Percentiles rank a stretch among this genome's conserved stretches.
Conservation (phyloP, 1,140 invertebrate genomes). For the Drosophila setifemur region DNA sequence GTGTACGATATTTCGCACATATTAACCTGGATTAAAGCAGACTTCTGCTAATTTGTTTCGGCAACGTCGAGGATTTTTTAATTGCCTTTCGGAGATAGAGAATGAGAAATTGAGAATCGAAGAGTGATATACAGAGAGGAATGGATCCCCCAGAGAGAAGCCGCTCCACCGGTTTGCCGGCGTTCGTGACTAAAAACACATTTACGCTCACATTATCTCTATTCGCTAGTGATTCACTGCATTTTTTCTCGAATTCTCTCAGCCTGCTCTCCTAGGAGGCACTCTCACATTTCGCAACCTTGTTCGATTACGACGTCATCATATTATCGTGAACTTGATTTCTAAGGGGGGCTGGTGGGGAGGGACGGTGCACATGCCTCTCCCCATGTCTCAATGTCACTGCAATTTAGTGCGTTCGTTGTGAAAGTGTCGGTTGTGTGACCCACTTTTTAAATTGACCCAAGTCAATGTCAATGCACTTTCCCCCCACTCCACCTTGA, state of each 20-base stretch:
- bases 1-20: constrained; percentile 7
- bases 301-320: constrained; percentile 21
- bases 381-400: constrained; percentile 31
- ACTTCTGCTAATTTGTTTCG: not conserved
- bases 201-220: not conserved
- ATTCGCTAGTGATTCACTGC: constrained; percentile 51
- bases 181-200: constrained; percentile 64
- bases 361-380: not conserved
- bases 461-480: constrained; percentile 45
- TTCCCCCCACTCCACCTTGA: not conserved
- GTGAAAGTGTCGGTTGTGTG: constrained; percentile 42
- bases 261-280: too few relatives aligned
- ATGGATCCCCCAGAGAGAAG: constrained; percentile 6
- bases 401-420: constrained; percentile 41
- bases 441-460: constrained; percentile 31
- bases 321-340: constrained; percentile 24
- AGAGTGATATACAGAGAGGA: not conserved
- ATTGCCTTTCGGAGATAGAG: not conserved
- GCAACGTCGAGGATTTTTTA: not conserved
- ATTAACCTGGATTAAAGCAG: not conserved
- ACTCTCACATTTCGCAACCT: constrained; percentile 56
- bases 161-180: constrained; percentile 23
- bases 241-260: constrained; percentile 9
- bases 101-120: not conserved
- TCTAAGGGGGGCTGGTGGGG: not conserved